Evolutionary conservation across 2,797 vertebrate species (phyloP), one percentile per base, ranked within the genome.

Genomic region (Sebastiscus albofasciatus): DNA sequence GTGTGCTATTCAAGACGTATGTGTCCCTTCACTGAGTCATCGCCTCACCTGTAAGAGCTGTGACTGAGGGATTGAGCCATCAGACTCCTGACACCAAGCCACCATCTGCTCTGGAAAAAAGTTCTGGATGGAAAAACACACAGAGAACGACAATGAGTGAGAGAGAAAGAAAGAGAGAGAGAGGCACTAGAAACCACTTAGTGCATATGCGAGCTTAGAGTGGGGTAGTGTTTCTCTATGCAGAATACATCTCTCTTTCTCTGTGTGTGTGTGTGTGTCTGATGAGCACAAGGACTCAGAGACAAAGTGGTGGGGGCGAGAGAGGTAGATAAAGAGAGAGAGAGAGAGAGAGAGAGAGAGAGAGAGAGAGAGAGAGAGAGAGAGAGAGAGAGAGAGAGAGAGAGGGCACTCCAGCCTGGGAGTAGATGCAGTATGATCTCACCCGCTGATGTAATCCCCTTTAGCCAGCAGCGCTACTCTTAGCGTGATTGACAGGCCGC

Each of bases 51-150:
- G 98, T 92, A 99, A 87, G 81, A 99, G 96, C 90, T 99, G 98
- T 65, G 96, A 97, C 83, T 97, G 97, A 83, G 97, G 97, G 91
- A 97, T 97, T 70, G 96, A 96, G 84, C 97, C 97, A 22, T 99
- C 98, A 29, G 97, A 96, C 88, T 98, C 97, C 82, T 99, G 97
- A 95, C 98, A 99, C 97, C 97, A 98, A 27, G 97, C 96, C 81
- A 99, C 97, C 98, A 99, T 99, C 92, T 99, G 98, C 76, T 99
- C 98, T 33, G 98, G 98, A 89, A 99, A 99, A 94, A 99, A 99
- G 94, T 97, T 98, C 98, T 99, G 88, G 62, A 89, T 77, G 82
- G 86, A 90, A 79, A 89, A 85, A 87, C 31, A 86, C 60, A 90
- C 39, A 72, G 2, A 85, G 46, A 81, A 16, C 0, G 66, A 77